Conservation (phyloP, 2,888 invertebrate species). For the Stenolophus ochropezus region DNA sequence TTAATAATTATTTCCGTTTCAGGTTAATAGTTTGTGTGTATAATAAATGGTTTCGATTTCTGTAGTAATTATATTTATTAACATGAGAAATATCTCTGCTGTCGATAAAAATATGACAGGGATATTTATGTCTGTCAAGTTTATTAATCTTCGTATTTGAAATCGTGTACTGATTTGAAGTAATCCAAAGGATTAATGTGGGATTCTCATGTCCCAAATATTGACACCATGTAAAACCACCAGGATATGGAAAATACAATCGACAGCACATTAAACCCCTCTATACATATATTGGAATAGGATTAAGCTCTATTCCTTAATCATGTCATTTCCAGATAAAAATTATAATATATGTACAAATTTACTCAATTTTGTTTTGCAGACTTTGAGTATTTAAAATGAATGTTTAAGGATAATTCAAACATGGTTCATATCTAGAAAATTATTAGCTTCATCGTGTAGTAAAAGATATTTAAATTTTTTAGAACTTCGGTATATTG, state of each 20-base stretch:
- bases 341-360: neutral
- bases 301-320: neutral
- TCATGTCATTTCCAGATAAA: neutral
- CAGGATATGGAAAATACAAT: neutral
- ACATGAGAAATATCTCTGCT: neutral
- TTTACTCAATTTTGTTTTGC: no score
- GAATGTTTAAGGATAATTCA: no score
- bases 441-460: no score
- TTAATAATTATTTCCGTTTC: no score
- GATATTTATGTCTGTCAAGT: conserved; percentile 33
- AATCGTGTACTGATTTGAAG: conserved; percentile 31
- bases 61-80: conserved; percentile 21
- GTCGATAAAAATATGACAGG: conserved; percentile 28
- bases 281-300: neutral
- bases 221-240: conserved; percentile 9
- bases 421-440: no score
- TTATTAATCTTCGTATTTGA: conserved; percentile 31
- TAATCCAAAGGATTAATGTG: conserved; percentile 27
- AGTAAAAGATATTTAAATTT: no score
- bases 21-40: no score
- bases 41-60: no score
- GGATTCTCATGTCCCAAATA: conserved; percentile 29
- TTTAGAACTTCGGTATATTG: no score
- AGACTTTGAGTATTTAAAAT: no score
- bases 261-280: neutral